Evolutionary conservation across 1,140 invertebrate genomes (phyloP).

Genomic region (Lepidurus packardi): DNA sequence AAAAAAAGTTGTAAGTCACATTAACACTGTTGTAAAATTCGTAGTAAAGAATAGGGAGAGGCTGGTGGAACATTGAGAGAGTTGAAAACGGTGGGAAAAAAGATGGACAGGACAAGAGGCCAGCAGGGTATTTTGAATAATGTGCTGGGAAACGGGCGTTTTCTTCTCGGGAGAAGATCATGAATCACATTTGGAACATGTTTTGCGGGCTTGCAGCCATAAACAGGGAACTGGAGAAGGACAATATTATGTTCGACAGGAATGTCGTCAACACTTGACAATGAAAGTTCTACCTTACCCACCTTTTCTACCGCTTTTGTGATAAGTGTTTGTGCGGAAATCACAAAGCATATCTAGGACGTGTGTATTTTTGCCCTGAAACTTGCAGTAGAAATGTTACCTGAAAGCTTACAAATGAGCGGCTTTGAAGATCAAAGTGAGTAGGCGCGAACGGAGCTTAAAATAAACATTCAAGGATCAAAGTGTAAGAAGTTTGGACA

Average conservation of each 20-base stretch:
- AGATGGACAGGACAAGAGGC: background rate
- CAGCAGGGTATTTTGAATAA: background rate
- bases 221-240: slow-evolving; percentile 18
- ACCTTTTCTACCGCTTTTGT: background rate
- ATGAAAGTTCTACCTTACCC: background rate
- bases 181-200: slow-evolving; percentile 1
- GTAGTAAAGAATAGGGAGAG: background rate
- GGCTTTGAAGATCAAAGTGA: no score
- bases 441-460: no score
- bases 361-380: no score
- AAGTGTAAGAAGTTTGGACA: no score
- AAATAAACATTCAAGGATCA: no score
- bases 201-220: background rate
- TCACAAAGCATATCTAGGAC: no score
- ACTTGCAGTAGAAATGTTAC: no score
- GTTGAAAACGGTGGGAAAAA: background rate
- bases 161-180: background rate
- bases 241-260: slow-evolving; percentile 19
- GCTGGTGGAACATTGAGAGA: background rate
- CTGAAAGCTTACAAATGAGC: no score
- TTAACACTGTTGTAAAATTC: background rate
- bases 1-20: background rate
- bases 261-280: slow-evolving; percentile 19
- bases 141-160: slow-evolving; percentile 16
- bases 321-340: no score